Percentiles rank a stretch among this genome's conserved stretches.
These are phyloP conservation scores for Poeciliopsis gracilis DNA, from an alignment of 2,797 vertebrate species.

Conservation along the genomic window DNA sequence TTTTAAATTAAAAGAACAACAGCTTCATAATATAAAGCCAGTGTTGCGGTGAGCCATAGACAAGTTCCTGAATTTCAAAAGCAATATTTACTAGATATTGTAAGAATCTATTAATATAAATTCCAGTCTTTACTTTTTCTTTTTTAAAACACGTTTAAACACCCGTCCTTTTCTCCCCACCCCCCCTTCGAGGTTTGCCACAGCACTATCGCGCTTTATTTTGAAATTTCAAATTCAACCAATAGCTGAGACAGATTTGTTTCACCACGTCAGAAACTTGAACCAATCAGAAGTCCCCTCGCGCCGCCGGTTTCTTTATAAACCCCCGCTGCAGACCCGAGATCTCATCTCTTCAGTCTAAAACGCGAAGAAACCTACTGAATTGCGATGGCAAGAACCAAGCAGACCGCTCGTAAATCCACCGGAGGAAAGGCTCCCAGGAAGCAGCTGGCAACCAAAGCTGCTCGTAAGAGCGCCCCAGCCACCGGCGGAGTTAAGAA, in stretches of 20 bases:
- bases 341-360: neutral
- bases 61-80: too few relatives aligned
- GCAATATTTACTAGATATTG: neutral
- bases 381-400: constrained; percentile 16
- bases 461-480: neutral
- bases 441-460: constrained; percentile 16
- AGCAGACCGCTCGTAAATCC: constrained; percentile 26
- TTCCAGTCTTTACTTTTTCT: neutral
- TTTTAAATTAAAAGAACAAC: too few relatives aligned
- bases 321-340: neutral
- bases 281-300: neutral
- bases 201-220: neutral
- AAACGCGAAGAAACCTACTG: neutral
- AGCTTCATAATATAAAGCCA: too few relatives aligned
- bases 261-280: neutral
- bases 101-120: neutral
- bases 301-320: neutral
- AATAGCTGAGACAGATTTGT: neutral
- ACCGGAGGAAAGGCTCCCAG: constrained; percentile 34
- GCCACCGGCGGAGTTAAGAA: neutral
- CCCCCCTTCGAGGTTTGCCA: neutral
- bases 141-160: too few relatives aligned
- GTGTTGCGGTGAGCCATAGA: too few relatives aligned
- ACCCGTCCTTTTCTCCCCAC: neutral
- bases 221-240: neutral